Evolutionary conservation across 2,888 invertebrate genomes (phyloP), one percentile per base, ranked within the genome.

Genomic region (Serrognathus titanus): DNA sequence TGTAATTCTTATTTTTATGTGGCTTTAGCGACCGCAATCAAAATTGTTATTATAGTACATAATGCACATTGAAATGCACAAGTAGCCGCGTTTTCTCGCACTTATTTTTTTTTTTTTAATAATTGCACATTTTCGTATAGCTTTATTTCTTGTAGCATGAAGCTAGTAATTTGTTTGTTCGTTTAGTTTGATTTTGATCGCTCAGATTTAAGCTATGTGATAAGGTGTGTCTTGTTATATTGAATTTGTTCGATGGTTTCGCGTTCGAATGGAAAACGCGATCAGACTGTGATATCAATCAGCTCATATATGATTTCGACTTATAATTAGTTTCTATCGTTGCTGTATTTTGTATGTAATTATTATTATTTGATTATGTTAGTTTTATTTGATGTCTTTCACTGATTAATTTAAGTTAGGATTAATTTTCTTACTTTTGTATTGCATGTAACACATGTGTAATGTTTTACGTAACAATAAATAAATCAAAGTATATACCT

Each of bases 251-350:
- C 36, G 36, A 20, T 37, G 31, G 45, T 45, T 46, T 37, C 16
- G 39, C 24, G 46, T 38, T 16, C 12, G 9, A 16, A 16, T 72
- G 67, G 70, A 69, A 66, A 16, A 43, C 16, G 20, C 20, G 43
- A 35, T 67, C 67, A 65, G 65, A 50, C 69, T 75, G 76, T 75
- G 76, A 75, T 76, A 75, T 76, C 76, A 75, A 75, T 76, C 76
- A 75, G 76, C 75, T 75, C 73, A 59, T 75, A 59, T 75, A 75
- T 75, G 76, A 75, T 76, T 75, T 76, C 76, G 75, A 75, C 75
- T 54, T 48, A 39, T 38, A 11, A 38, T 41, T 48, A 41, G 16
- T 16, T 16, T 16, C 16, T 54, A 45, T 48, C 20, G 43, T 40
- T 3, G 10, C 9, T 11, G 43, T 43, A 43, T 8, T 40, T 40